Evolutionary conservation across 2,888 invertebrate species (phyloP).

Genomic region (Anthophora plumipes): DNA sequence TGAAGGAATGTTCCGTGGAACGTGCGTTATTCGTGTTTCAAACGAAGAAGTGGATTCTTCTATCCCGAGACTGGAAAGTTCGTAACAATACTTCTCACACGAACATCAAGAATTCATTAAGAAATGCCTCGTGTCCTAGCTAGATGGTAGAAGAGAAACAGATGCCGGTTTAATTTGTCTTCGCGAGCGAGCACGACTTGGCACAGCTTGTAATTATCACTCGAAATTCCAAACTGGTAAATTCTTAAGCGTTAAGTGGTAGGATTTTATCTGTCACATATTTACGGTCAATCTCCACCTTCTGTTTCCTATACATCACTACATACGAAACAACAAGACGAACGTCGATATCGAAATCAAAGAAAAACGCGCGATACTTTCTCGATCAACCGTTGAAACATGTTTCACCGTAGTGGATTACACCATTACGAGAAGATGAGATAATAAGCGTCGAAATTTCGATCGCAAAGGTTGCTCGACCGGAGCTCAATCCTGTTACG

Average conservation of each 20-base stretch:
- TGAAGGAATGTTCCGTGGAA: conserved; percentile 21
- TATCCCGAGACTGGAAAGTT: conserved; percentile 37
- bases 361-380: too few species aligned
- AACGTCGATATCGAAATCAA: not conserved
- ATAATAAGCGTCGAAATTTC: conserved; percentile 25
- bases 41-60: conserved; percentile 40
- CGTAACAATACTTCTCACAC: conserved; percentile 48
- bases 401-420: not conserved
- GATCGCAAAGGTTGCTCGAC: not conserved
- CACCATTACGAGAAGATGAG: conserved; percentile 3
- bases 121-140: conserved; percentile 55
- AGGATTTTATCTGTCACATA: conserved; percentile 62
- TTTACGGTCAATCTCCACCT: conserved; percentile 27
- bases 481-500: conserved; percentile 29
- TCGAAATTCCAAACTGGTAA: conserved; percentile 61
- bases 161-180: conserved; percentile 67
- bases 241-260: conserved; percentile 57
- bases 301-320: conserved; percentile 20
- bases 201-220: conserved; percentile 69
- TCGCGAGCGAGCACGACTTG: conserved; percentile 62
- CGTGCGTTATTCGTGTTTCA: conserved; percentile 28
- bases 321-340: not conserved
- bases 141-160: conserved; percentile 44
- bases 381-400: too few species aligned
- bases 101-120: conserved; percentile 69